Evolutionary conservation across 2,113 vertebrate genomes (phyloP), one percentile per base, ranked within the genome.

Genomic region (Microcebus tavaratra): DNA sequence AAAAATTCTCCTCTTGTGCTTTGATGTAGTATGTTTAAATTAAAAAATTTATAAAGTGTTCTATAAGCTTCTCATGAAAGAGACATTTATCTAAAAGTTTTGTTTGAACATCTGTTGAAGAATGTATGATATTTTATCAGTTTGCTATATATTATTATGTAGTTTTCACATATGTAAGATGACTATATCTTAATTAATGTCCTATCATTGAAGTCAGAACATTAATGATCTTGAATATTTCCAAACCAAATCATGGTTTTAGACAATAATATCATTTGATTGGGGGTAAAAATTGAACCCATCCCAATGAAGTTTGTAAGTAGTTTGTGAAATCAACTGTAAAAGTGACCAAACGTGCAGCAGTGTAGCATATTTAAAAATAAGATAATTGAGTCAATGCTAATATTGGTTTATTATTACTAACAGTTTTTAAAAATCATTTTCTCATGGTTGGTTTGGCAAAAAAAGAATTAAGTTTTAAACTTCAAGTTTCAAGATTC

Each of bases 401-500:
- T 97, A 79, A 86, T 98, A 98, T 95, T 97, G 96, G 82, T 98
- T 98, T 87, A 78, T 97, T 98, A 87, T 98, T 97, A 95, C 88
- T 97, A 13, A 98, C 97, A 98, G 97, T 80, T 97, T 88, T 97
- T 87, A 88, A 29, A 87, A 78, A 67, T 96, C 85, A 78, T 95
- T 3, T 59, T 98, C 98, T 98, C 99, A 97, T 98, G 98, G 98
- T 99, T 98, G 99, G 97, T 98, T 98, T 98, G 98, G 98, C 98
- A 99, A 99, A 99, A 99, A 99, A 98, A 63, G 0, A 67, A 80
- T 50, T 89, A 57, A 86, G 53, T 70, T 96, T 86, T 79, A 85
- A 95, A 81, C 23, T 70, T 97, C 11, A 91, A 53, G 9, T 63
- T 63, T 92, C 98, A 78, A 96, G 79, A 90, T 97, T 93, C 80